Evolutionary conservation across 2,113 vertebrate genomes (phyloP).

Genomic region (Collichthys lucidus): DNA sequence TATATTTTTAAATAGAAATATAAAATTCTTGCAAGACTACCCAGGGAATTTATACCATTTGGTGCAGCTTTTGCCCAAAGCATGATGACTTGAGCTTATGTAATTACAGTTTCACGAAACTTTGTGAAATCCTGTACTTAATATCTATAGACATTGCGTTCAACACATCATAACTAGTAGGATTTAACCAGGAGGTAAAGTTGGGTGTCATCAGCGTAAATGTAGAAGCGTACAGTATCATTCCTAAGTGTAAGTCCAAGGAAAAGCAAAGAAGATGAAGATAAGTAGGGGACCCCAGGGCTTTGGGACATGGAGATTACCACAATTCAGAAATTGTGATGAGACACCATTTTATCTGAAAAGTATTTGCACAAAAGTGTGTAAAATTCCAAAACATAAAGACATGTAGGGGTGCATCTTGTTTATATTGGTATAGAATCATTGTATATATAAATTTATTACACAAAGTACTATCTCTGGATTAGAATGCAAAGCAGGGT

Average conservation of each 20-base stretch:
- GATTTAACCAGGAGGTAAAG: constrained; percentile 32
- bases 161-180: not conserved
- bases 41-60: not conserved
- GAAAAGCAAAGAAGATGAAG: not conserved
- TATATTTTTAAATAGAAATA: constrained; percentile 7
- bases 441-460: not conserved
- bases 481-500: not conserved
- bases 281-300: not conserved
- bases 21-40: not conserved
- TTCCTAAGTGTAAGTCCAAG: not conserved
- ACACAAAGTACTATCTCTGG: not conserved
- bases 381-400: not conserved
- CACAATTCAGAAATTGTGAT: not conserved
- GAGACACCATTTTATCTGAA: not conserved
- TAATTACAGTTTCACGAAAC: not conserved
- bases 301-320: not conserved
- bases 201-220: constrained; percentile 51
- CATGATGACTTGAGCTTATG: not conserved
- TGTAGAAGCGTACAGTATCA: not conserved
- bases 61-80: not conserved
- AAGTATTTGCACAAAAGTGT: not conserved
- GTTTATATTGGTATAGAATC: not conserved
- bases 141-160: not conserved
- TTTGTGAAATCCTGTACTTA: not conserved
- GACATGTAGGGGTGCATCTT: not conserved